Percentiles rank a stretch among this genome's conserved stretches.
These are phyloP conservation scores for Perognathus longimembris DNA, from an alignment of 2,113 vertebrate species.

Conservation along the genomic window DNA sequence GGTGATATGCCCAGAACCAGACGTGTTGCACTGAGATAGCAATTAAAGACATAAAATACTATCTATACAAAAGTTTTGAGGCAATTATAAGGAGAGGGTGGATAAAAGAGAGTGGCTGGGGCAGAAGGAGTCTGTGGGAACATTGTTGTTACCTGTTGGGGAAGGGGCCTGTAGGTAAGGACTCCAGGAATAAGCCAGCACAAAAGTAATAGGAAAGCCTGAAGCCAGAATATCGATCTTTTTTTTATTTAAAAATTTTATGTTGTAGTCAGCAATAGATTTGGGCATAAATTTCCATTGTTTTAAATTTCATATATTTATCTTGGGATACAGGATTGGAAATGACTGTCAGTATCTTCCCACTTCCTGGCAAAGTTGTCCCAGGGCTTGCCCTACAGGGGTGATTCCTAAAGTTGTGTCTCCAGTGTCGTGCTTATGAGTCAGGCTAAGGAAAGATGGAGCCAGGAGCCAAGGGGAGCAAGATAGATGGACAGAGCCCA, in stretches of 20 bases:
- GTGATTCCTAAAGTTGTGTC: background rate
- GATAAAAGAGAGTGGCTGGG: background rate
- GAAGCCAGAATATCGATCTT: background rate
- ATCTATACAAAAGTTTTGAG: background rate
- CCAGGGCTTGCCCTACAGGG: background rate
- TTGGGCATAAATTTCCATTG: background rate
- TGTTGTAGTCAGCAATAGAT: slow-evolving; percentile 5
- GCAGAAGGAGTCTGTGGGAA: background rate
- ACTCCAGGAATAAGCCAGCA: background rate
- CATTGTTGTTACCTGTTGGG: accelerated
- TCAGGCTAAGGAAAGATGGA: background rate
- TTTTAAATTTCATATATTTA: slow-evolving; percentile 23
- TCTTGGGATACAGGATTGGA: background rate
- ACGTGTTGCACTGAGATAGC: background rate
- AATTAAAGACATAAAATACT: background rate
- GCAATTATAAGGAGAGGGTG: background rate
- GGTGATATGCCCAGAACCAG: background rate
- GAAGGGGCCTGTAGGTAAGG: background rate
- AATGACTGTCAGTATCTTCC: background rate
- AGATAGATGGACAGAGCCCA: background rate
- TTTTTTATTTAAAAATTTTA: background rate
- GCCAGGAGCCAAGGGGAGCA: background rate
- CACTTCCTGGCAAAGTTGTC: background rate
- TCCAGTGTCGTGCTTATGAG: background rate
- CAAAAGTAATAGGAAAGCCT: background rate